phyloP scores from a whole-genome alignment of 2,797 vertebrate genomes.

The Tamandua tetradactyla region DNA sequence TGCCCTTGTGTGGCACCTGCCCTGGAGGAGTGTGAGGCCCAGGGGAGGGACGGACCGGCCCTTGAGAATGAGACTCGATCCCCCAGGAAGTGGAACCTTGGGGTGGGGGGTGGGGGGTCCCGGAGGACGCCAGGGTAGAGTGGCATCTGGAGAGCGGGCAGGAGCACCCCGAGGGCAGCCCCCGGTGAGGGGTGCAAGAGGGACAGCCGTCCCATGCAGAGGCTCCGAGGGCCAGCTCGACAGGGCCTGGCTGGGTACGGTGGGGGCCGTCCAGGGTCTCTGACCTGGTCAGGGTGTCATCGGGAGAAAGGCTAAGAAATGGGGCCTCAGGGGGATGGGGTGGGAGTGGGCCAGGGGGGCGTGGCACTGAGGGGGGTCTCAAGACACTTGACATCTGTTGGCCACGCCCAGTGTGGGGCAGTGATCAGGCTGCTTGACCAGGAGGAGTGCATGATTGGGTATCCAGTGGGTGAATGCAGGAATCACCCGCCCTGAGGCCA shows the following conservation, averaged over 20 bases:
- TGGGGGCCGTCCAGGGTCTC: background rate
- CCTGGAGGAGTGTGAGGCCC: too few species aligned
- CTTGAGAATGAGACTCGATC: too few species aligned
- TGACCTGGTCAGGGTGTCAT: background rate
- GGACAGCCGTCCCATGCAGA: too few species aligned
- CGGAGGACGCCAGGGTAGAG: too few species aligned
- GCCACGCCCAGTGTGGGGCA: too few species aligned
- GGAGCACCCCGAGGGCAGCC: too few species aligned
- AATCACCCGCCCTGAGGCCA: too few species aligned
- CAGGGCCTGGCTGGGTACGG: background rate
- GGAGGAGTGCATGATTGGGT: too few species aligned
- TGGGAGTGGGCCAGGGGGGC: background rate
- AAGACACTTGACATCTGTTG: background rate
- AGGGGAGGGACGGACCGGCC: background rate
- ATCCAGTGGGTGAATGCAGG: background rate
- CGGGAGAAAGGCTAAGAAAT: background rate
- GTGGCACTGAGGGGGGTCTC: background rate
- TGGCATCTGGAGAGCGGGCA: background rate
- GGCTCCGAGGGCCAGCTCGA: background rate
- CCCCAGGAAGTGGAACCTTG: too few species aligned
- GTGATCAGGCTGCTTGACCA: too few species aligned
- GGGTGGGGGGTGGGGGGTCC: background rate
- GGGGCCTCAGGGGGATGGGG: background rate
- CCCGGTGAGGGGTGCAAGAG: too few species aligned
- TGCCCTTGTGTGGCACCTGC: background rate